Conservation (phyloP, 2,797 vertebrate genomes). For the Rhinella marina region DNA sequence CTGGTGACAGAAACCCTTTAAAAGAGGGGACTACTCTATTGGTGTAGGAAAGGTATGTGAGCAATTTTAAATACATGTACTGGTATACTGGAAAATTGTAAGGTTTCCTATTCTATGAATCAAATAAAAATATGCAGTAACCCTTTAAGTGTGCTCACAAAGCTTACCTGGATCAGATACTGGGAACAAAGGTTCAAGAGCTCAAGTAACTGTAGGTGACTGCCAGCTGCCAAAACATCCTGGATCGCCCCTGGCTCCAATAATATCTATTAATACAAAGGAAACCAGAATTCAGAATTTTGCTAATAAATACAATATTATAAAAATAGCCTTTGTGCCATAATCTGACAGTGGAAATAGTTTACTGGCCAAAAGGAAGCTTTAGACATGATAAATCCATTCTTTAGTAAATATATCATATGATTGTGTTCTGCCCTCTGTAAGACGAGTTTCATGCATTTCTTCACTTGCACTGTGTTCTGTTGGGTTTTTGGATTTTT, state of each 20-base stretch:
- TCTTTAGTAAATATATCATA: too few relatives aligned
- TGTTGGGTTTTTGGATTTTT: too few relatives aligned
- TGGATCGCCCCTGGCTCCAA: slow-evolving; percentile 93
- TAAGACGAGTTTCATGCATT: too few relatives aligned
- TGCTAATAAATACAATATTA: neutral
- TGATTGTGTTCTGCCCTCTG: too few relatives aligned
- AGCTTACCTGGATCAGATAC: slow-evolving; percentile 89
- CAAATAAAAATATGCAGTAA: neutral
- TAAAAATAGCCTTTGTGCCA: neutral
- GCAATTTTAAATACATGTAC: too few relatives aligned
- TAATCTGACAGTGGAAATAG: neutral
- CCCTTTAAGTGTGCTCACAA: neutral
- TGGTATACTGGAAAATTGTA: too few relatives aligned
- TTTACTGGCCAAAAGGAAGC: too few relatives aligned
- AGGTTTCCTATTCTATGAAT: neutral
- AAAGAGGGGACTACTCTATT: too few relatives aligned
- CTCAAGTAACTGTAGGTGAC: slow-evolving; percentile 95
- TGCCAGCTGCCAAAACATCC: slow-evolving; percentile 94
- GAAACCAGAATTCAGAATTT: neutral
- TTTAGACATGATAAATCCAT: too few relatives aligned
- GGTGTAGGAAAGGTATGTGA: too few relatives aligned
- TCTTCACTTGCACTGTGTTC: too few relatives aligned
- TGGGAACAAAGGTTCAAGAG: slow-evolving; percentile 94
- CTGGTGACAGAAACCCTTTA: too few relatives aligned
- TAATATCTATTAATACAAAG: slow-evolving; percentile 77